These are phyloP conservation scores for Podiceps cristatus DNA, from an alignment of 2,113 vertebrate species.

Conservation along the genomic window DNA sequence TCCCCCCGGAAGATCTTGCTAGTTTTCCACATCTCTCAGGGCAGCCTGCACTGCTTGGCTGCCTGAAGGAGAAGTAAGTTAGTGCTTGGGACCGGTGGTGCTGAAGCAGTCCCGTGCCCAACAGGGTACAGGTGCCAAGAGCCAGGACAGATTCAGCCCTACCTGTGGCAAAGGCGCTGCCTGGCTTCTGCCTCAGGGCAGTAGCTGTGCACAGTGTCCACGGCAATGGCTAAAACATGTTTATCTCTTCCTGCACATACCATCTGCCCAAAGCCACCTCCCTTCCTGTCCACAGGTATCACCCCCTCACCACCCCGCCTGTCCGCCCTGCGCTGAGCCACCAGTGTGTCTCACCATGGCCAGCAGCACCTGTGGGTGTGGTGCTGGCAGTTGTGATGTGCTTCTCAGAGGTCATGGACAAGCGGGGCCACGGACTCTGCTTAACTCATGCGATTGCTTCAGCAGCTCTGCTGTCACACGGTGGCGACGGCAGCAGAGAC, in stretches of 20 bases:
- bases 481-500: neutral
- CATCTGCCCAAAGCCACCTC: neutral
- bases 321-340: neutral
- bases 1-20: too few species aligned
- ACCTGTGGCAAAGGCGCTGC: neutral
- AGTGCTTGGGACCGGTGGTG: too few species aligned
- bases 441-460: neutral
- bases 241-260: neutral
- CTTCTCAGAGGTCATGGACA: neutral
- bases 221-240: neutral
- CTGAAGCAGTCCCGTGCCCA: too few species aligned
- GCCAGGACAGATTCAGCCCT: neutral
- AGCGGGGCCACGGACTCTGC: neutral
- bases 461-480: neutral
- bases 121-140: neutral
- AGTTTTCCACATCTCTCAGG: too few species aligned
- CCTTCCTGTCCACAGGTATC: neutral
- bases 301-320: neutral
- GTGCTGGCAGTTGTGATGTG: neutral
- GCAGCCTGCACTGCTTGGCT: too few species aligned
- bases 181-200: neutral
- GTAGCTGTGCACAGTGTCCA: neutral
- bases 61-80: too few species aligned
- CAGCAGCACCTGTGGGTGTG: neutral
- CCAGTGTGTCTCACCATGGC: fast-evolving